A percentile compares a stretch with the other conserved stretches of the same genome.
These are phyloP conservation scores for Anser brachyrhynchus DNA, from an alignment of 2,113 vertebrate species.

Conservation along the genomic window DNA sequence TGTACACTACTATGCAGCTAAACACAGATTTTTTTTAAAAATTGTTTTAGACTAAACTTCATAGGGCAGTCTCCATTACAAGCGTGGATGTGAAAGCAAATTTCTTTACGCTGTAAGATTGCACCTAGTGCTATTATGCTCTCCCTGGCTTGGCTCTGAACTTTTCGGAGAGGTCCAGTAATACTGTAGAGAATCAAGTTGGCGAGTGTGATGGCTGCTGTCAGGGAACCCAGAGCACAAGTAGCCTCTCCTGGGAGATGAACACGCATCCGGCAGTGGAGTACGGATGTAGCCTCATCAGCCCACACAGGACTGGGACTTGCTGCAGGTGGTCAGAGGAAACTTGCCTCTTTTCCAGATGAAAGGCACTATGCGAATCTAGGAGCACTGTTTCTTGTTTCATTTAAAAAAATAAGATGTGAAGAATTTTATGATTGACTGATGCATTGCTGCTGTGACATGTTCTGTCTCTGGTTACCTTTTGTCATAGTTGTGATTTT, in stretches of 20 bases:
- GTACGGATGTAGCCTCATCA: neutral
- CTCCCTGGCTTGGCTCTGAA: neutral
- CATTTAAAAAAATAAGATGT: neutral
- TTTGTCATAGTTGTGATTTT: neutral
- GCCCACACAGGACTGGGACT: constrained; percentile 64
- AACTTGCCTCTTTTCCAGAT: constrained; percentile 35
- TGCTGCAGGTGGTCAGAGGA: constrained; percentile 52
- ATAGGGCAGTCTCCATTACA: neutral
- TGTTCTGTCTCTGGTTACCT: neutral
- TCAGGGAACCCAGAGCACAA: neutral
- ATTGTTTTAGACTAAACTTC: neutral
- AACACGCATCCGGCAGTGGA: neutral
- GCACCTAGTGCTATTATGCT: neutral
- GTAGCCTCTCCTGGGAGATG: neutral
- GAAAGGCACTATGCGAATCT: neutral
- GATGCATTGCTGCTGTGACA: neutral
- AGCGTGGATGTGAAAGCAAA: neutral
- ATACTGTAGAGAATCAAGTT: neutral
- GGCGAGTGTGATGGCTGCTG: neutral
- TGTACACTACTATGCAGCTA: neutral
- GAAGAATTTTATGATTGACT: neutral
- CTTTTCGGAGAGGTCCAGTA: neutral
- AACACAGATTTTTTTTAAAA: neutral
- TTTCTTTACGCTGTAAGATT: neutral
- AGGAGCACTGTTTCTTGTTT: neutral